Base-by-base conservation (phyloP, 23 tunicate genomes). In the Botrylloides violaceus region DNA sequence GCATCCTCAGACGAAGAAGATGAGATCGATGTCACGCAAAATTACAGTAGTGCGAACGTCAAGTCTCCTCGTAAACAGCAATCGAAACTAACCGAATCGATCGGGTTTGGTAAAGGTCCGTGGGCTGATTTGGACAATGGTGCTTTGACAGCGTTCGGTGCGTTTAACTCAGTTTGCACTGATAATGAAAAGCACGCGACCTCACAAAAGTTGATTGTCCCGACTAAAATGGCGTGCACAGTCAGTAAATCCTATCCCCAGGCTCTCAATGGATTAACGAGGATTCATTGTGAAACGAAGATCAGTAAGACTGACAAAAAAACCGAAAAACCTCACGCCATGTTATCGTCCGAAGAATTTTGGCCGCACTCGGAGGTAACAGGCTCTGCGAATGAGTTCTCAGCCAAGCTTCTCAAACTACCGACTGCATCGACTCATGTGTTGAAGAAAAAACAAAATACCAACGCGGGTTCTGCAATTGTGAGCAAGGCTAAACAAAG, bases 1-100 rank as follows among this genome's bases (percentile, higher is more conserved):
- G 74, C 74, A 6, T 68, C 74, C 21, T 68, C 74, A 21, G 74
- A 68, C 58, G 74, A 68, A 23, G 74, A 68, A 43, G 74, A 68
- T 7, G 43, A 68, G 4, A 43, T 35, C 23, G 28, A 39, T 21
- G 37, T n/a, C 1, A 1, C 64, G 4, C 21, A 43, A 1, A 4
- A 33, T 4, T 4, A 6, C 4, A 63, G 35, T 31, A 28, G 3
- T 34, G 35, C 70, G 3, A 24, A 25, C 18, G n/a, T 23, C 21
- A 25, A 12, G 19, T 18, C 25, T 26, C n/a, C n/a, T 29, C 21
- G 18, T 60, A 60, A 60, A 23, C 65, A 23, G 26, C 65, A 60
- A 23, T 23, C 1, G 32, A 60, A 60, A 1, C 26, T 56, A 25
- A 35, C 0, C 18, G 63, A 36, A n/a, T n/a, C 64, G 1, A 38